A percentile compares a stretch with the other conserved stretches of the same genome.
phyloP scores from a whole-genome alignment of 1,140 invertebrate species.

The Babylonia areolata region DNA sequence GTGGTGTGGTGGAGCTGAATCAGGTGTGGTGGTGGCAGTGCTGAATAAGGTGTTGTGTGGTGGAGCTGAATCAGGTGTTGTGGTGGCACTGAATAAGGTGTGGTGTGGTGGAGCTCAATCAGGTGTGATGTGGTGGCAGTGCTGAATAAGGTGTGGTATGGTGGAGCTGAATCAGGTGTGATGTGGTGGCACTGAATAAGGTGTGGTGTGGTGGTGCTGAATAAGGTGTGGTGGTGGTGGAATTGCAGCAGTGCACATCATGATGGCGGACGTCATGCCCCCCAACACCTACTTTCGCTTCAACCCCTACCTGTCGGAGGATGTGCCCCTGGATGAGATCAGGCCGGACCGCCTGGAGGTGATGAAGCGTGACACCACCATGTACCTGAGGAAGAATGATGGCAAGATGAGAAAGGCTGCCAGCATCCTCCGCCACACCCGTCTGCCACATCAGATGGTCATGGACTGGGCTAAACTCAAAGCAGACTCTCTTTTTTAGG shows the following conservation, averaged over 20 bases:
- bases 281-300: constrained; percentile 89
- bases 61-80: too few relatives aligned
- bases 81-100: too few relatives aligned
- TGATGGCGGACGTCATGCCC: constrained; percentile 88
- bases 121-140: too few relatives aligned
- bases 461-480: constrained; percentile 34
- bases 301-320: constrained; percentile 91
- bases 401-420: constrained; percentile 81
- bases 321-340: constrained; percentile 89
- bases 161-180: too few relatives aligned
- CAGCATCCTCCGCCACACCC: constrained; percentile 29
- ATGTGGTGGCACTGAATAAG: too few relatives aligned
- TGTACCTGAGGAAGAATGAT: constrained; percentile 87
- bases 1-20: too few relatives aligned
- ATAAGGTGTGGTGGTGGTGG: too few relatives aligned
- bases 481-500: not conserved
- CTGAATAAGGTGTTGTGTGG: too few relatives aligned
- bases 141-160: too few relatives aligned
- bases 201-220: too few relatives aligned
- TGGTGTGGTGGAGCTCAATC: too few relatives aligned
- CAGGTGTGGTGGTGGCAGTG: too few relatives aligned
- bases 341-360: constrained; percentile 79
- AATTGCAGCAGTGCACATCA: constrained; percentile 81
- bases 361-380: constrained; percentile 79
- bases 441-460: constrained; percentile 32